Evolutionary conservation across 2,113 vertebrate species (phyloP).

Genomic region (Ascaphus truei): DNA sequence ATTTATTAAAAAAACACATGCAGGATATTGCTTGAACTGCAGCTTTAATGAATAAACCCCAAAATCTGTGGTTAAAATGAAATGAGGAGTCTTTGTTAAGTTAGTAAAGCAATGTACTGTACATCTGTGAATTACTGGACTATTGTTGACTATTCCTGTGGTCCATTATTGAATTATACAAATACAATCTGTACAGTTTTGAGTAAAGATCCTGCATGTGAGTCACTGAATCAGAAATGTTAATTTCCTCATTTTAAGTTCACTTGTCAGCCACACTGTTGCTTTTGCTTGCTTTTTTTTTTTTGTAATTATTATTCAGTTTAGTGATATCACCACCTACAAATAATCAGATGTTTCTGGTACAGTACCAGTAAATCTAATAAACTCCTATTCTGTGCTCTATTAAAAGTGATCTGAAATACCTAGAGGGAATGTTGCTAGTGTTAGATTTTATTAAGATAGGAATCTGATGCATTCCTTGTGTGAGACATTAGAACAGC

Average conservation of each 20-base stretch:
- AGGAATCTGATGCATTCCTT: conserved; percentile 32
- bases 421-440: conserved; percentile 21
- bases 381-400: conserved; percentile 29
- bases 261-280: conserved; percentile 2
- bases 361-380: conserved; percentile 19
- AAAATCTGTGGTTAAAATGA: neutral
- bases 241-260: conserved; percentile 21
- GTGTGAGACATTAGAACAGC: conserved; percentile 29
- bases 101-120: neutral
- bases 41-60: too few relatives aligned
- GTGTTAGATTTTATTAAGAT: conserved; percentile 36
- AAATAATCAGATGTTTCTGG: conserved; percentile 34
- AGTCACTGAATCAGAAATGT: conserved; percentile 21
- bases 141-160: neutral
- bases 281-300: conserved; percentile 2
- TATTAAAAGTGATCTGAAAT: conserved; percentile 31
- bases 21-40: too few relatives aligned
- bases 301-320: conserved; percentile 22
- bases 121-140: neutral
- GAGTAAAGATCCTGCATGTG: conserved; percentile 1
- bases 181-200: too few relatives aligned
- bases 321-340: conserved; percentile 29
- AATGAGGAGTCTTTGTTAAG: conserved; percentile 18
- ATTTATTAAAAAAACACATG: too few relatives aligned
- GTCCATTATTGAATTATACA: too few relatives aligned